Base-by-base conservation (phyloP, 2,888 invertebrate genomes). In the Monoplex corrugatus region DNA sequence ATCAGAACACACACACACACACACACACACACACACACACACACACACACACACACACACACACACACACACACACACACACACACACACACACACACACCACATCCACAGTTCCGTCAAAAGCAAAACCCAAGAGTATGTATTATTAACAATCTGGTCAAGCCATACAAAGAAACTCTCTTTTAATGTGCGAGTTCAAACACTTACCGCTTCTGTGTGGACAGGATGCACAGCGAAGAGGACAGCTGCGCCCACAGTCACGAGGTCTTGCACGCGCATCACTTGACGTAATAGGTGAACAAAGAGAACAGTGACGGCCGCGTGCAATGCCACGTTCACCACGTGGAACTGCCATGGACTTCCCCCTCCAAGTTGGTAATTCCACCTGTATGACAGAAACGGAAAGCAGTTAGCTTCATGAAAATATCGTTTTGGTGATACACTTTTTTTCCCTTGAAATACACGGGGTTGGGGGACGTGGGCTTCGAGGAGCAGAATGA, bases 191-290 rank as follows among this genome's bases (percentile, higher is more conserved):
- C n/a, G n/a, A n/a, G n/a, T n/a, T n/a, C n/a, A n/a, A n/a, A n/a
- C 89, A 97, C 98, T 98, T 96, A 98, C 95, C 43, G 95, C 95
- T 91, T 95, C 95, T 32, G 94, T 93, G 89, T 95, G 95, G 10
- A 95, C 91, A 2, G 95, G 95, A 89, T 95, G 95, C 32, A 93
- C 93, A 50, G 95, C 95, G 91, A 95, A 95, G 19, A 94, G 86
- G 10, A 93, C 75, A 0, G 94, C 93, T 2, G 95, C 91, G 28
- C 93, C 44, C 2, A 92, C 68, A 2, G 93, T 89, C 85, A 97
- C 90, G 86, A 87, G 86, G 50, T 84, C 63, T 1, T 92, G 89
- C 86, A 94, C 90, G n/a, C 89, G 86, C 57, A 94, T 75, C 16
- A 94, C 91, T n/a, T 89, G 78, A 63, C 89, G 88, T 85, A 94